Base-by-base conservation (phyloP, 2,113 vertebrate genomes). In the Alces alces region DNA sequence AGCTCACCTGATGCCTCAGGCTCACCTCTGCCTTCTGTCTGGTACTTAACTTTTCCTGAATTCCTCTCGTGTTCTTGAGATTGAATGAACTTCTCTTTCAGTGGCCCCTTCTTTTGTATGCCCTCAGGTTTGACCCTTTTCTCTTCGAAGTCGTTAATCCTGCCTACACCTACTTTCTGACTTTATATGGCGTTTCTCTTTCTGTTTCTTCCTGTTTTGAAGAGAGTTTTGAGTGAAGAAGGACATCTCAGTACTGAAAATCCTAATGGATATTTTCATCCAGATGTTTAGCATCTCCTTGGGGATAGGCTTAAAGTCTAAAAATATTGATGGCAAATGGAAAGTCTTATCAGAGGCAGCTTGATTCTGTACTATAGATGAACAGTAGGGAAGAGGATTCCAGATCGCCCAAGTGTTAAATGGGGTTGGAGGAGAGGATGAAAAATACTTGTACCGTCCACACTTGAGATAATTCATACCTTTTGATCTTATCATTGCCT, bases 171-270 rank as follows among this genome's bases (percentile, higher is more conserved):
- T 11, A 27, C 57, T 90, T 95, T 76, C 45, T 93, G 84, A 97
- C 90, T 97, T 94, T 89, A 91, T 96, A 45, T 97, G 80, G 70
- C 84, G 57, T 85, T 96, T 96, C 87, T 86, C 55, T 90, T 66
- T 97, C 45, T 93, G 73, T 87, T 95, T 78, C 78, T 93, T 54
- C 47, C 50, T 50, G 5, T 94, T 95, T 96, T 95, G 47, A 73
- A 95, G 96, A 95, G 21, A 61, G 15, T 79, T 94, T 97, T 95
- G 83, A 80, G 91, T 86, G 23, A 93, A 88, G 89, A 93, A 97
- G 82, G 39, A 78, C 45, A 64, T 80, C 45, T 92, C 86, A 91
- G 78, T 80, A 85, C 57, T 90, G 57, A 95, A 92, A 96, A 89
- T 50, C 55, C 70, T 54, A 16, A 64, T 70, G 70, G 73, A 19